Evolutionary conservation across 1,140 invertebrate genomes (phyloP).

Genomic region (Cherax quadricarinatus): DNA sequence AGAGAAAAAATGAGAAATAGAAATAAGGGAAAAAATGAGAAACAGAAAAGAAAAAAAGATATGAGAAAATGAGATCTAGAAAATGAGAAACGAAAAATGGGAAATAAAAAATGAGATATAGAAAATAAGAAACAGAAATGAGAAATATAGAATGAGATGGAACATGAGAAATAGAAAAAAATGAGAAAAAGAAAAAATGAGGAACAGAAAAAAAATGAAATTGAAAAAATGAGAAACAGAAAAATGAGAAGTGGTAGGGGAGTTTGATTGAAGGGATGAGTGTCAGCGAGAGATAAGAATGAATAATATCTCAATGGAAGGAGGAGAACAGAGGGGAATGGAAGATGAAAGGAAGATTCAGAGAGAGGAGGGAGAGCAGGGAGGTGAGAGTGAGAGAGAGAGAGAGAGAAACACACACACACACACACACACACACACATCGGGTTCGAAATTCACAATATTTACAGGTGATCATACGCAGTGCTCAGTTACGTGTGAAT

Average conservation of each 20-base stretch:
- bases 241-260: neutral
- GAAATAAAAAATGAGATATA: neutral
- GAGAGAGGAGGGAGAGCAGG: neutral
- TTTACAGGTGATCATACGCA: neutral
- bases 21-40: too few species aligned
- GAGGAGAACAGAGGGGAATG: neutral
- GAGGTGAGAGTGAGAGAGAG: neutral
- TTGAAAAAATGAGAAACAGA: neutral
- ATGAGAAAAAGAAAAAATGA: neutral
- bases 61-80: too few species aligned
- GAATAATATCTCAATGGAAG: slow-evolving; percentile 1
- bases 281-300: neutral
- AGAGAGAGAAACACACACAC: neutral
- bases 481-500: too few species aligned
- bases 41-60: too few species aligned
- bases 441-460: too few species aligned
- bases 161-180: neutral
- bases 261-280: neutral
- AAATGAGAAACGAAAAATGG: neutral
- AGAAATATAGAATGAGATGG: neutral
- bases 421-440: too few species aligned
- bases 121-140: neutral
- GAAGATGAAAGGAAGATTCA: too few species aligned
- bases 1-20: too few species aligned
- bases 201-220: neutral